Base-by-base conservation (phyloP, 2,888 invertebrate species). In the Biston stratarius region DNA sequence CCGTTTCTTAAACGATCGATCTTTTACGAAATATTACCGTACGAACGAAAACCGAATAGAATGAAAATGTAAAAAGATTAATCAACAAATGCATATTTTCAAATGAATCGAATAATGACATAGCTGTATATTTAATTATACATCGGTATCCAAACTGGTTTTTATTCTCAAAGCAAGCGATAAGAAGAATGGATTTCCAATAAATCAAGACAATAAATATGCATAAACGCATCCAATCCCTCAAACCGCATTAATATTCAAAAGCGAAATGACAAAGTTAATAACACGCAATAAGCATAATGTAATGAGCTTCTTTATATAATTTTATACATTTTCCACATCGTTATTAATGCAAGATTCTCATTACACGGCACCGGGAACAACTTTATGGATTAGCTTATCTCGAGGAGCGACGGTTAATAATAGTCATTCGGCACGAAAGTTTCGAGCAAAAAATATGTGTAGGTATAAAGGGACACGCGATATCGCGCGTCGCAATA, bases 391-490 rank as follows among this genome's bases (percentile, higher is more conserved):
- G 86, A 89, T 88, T 85, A 86, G 82, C 79, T 86, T 87, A 87
- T 87, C 83, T 82, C 76, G 76, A 82, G 76, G 74, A 81, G 81
- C 77, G 77, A 79, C 72, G 74, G 82, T 86, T 88, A 87, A 90
- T 91, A 90, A 91, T 90, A 90, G 88, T 85, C 76, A 77, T 83
- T 83, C 80, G 80, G 85, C 90, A 91, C 87, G 88, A 90, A 87
- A 79, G 82, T 81, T 77, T 70, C 72, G 79, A 86, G 83, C 84
- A 87, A 88, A 91, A 89, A 86, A 84, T 82, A 84, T 77, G 76
- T 82, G 74, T 65, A 66, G 71, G 66, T 81, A 82, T 85, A 84
- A 86, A 90, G 79, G 83, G 86, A 90, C 90, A 92, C 89, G 89
- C 91, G 83, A 91, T 87, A 88, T 87, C 87, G 77, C 84, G 79